Evolutionary conservation across 2,797 vertebrate genomes (phyloP), one percentile per base, ranked within the genome.

Genomic region (Lophotriccus pileatus): DNA sequence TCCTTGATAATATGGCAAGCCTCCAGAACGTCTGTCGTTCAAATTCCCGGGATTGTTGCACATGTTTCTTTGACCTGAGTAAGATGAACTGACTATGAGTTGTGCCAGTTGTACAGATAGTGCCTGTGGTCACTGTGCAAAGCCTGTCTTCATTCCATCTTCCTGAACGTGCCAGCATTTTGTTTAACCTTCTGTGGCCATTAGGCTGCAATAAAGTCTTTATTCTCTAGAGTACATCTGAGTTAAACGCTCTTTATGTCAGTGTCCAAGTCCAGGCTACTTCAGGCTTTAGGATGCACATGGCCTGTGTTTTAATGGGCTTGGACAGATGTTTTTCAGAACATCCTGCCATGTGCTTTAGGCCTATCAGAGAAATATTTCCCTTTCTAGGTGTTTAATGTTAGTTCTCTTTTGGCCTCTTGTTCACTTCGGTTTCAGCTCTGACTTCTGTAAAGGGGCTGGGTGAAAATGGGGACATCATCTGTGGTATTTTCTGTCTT

Each of bases 61-160:
- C 74, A 50, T 36, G 52, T 91, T 84, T 95, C 76, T 95, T 74
- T 87, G 79, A 81, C 87, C 58, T 91, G 60, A 69, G 93, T 84
- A 50, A 90, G 75, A 70, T 69, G 47, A 88, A 67, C 76, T 87
- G 63, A 46, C 62, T 79, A 32, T 85, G 79, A 93, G 66, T 70
- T 94, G 70, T 94, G 85, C 82, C 83, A 87, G 86, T 94, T 85
- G 67, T 67, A 67, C 76, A 92, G 74, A 81, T 49, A 72, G n/a
- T 78, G 67, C 78, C 53, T 24, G 50, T 78, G 79, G 30, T 88
- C 22, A 6, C 8, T 52, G 44, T 93, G 59, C 64, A 39, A 91
- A 92, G 73, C 36, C 21, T 8, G 4, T 68, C 60, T 74, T 52
- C 52, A 36, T 78, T 75, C 24, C 3, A 2, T 82, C 64, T 84